These are phyloP conservation scores for Eulemur macaco DNA, from an alignment of 2,113 vertebrate genomes.

Conservation along the genomic window DNA sequence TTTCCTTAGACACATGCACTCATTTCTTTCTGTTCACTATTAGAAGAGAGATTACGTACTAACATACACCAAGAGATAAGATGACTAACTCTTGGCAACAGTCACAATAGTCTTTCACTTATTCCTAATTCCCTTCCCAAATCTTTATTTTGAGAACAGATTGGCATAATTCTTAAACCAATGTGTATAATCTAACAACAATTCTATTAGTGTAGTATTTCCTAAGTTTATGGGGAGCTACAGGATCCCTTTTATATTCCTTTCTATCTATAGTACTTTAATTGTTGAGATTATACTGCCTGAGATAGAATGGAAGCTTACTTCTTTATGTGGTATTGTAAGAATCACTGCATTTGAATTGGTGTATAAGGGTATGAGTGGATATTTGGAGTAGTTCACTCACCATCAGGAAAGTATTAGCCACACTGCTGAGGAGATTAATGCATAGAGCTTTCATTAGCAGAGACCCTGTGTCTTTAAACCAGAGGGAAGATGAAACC, in stretches of 20 bases:
- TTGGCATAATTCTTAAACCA: not conserved
- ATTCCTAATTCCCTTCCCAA: not conserved
- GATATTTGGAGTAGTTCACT: not conserved
- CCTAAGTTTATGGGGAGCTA: not conserved
- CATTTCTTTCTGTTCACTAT: not conserved
- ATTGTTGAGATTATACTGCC: not conserved
- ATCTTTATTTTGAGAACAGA: not conserved
- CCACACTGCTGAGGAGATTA: not conserved
- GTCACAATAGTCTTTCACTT: not conserved
- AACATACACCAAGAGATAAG: not conserved
- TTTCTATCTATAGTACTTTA: not conserved
- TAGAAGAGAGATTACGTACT: not conserved
- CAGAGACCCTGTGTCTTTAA: not conserved
- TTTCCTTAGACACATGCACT: not conserved
- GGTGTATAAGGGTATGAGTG: not conserved
- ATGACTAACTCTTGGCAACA: not conserved
- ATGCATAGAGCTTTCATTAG: not conserved
- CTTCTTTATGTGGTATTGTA: not conserved
- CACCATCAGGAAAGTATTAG: not conserved
- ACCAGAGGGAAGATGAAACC: not conserved
- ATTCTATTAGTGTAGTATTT: not conserved
- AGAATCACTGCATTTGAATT: not conserved
- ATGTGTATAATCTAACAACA: not conserved
- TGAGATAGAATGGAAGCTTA: not conserved
- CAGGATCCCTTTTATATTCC: not conserved